Conservation (phyloP, 2,113 vertebrate species). For the Crotalus horridus region DNA sequence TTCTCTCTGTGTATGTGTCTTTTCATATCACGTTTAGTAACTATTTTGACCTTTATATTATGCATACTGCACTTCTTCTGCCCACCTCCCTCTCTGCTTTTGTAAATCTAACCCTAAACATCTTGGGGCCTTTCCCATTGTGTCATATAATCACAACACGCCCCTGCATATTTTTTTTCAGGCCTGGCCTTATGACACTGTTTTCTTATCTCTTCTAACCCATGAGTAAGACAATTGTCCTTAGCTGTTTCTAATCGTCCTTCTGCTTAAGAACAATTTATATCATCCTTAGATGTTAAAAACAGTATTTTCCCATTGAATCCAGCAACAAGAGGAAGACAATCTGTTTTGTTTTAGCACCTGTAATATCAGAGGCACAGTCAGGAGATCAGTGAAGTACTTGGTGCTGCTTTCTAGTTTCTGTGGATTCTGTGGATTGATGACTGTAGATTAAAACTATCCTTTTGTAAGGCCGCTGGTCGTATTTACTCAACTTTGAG, state of each 20-base stretch:
- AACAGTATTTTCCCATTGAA: background rate
- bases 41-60: background rate
- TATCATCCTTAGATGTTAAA: background rate
- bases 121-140: background rate
- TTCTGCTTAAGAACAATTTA: background rate
- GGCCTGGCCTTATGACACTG: background rate
- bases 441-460: background rate
- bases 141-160: background rate
- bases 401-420: background rate
- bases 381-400: background rate
- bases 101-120: background rate
- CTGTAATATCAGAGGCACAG: background rate
- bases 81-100: background rate
- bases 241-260: no score
- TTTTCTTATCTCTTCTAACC: background rate
- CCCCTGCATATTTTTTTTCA: background rate
- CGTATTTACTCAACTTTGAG: background rate
- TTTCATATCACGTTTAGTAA: background rate
- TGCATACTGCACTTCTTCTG: background rate
- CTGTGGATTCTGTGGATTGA: background rate
- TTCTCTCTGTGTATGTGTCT: background rate
- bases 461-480: background rate
- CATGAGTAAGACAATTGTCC: background rate
- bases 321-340: background rate
- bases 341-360: background rate